Base-by-base conservation (phyloP, 2,113 vertebrate genomes). In the Etheostoma cragini region DNA sequence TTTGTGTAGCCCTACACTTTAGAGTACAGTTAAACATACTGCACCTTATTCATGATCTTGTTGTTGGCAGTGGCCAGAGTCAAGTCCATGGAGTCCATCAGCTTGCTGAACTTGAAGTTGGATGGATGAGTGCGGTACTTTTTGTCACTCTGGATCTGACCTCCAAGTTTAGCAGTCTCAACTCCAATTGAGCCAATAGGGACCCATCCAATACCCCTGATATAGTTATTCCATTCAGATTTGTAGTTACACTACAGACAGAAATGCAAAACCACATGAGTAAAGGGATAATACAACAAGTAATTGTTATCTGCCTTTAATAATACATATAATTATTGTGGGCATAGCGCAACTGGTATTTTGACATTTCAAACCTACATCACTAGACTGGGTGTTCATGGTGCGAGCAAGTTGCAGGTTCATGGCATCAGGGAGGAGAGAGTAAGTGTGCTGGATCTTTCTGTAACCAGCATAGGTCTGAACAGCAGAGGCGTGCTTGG, bases 51-150 rank as follows among this genome's bases (percentile, higher is more conserved):
- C 96, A 99, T 98, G 57, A 90, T 98, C 86, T 96, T 66, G 76
- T 98, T 98, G 91, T 99, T 99, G 72, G 93, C 94, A 53, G 96
- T 96, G 50, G 98, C 97, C 58, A 99, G 94, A 17, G 93, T 89
- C 78, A 99, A 82, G 3, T 98, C 98, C 97, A 99, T 97, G 3
- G 98, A 96, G 93, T 99, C 97, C 94, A 95, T 97, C 62, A 96
- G 84, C 19, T 98, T 98, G 0, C 94, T 97, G 88, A 95, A 98
- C 87, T 96, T 96, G 79, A 96, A 94, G 65, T 92, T 96, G 68
- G 97, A 97, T 0, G 98, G 98, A 58, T 96, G 97, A 83, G 96
- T 96, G 11, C 97, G 96, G 69, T 99, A 99, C 38, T 93, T 97
- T n/a, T 94, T 92, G 6, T 99, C 98, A 22, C 95, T 98, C 67